Evolutionary conservation across 1,140 invertebrate species (phyloP).

Genomic region (Magallana gigas): DNA sequence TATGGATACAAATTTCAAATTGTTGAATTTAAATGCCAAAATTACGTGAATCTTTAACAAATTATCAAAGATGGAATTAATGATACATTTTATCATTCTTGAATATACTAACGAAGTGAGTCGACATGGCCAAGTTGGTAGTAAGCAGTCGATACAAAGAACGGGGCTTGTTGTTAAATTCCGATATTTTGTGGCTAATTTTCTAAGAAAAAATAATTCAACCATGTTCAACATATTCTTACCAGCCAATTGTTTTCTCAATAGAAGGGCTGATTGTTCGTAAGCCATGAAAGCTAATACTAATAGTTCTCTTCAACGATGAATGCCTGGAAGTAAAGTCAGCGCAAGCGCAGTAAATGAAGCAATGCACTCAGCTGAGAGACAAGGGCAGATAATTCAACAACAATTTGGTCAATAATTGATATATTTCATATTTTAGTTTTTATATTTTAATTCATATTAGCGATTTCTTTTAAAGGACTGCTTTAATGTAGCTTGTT

Average conservation of each 20-base stretch:
- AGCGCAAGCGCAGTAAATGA: conserved; percentile 34
- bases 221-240: conserved; percentile 65
- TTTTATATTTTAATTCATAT: too few relatives aligned
- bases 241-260: conserved; percentile 97
- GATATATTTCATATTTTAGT: too few relatives aligned
- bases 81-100: background rate
- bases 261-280: conserved; percentile 95
- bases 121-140: conserved; percentile 27
- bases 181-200: background rate
- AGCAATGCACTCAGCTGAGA: conserved; percentile 53
- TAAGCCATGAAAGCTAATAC: conserved; percentile 82
- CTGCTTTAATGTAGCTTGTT: too few relatives aligned
- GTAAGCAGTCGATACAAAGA: conserved; percentile 37
- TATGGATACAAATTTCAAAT: too few relatives aligned
- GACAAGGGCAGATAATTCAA: conserved; percentile 52
- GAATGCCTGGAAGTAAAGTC: conserved; percentile 43
- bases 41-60: too few relatives aligned
- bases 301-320: conserved; percentile 2
- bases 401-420: too few relatives aligned
- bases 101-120: background rate
- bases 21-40: too few relatives aligned
- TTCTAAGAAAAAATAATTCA: background rate
- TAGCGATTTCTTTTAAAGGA: too few relatives aligned
- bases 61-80: too few relatives aligned
- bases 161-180: conserved; percentile 37